Evolutionary conservation across 1,140 invertebrate species (phyloP), one percentile per base, ranked within the genome.

Genomic region (Danaus melanippus): DNA sequence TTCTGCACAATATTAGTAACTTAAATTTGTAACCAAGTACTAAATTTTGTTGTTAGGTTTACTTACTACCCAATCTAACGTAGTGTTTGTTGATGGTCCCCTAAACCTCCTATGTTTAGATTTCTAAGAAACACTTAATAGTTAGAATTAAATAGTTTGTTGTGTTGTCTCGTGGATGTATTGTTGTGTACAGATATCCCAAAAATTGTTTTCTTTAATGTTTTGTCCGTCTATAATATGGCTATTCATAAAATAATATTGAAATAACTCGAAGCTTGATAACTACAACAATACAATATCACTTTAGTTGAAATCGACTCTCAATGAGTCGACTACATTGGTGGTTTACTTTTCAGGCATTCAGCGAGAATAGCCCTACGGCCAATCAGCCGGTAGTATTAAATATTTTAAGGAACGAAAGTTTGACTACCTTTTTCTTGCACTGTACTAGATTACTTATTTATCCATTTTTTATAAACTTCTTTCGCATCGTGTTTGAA

Each of bases 321-420:
- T 53, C 59, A 54, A 76, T 61, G 80, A 82, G 81, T 84, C 83
- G 83, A 79, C 79, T 86, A 86, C 79, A 86, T 82, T 81, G 71
- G 79, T 86, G 81, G 79, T 86, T 86, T 86, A 86, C 84, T 86
- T 90, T 90, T 88, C 90, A 90, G 90, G 89, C 88, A 82, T 90
- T 87, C 86, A 88, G 84, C 89, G 88, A 89, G 87, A 90, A 90
- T 90, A 91, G 90, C 88, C 89, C 91, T 84, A 88, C 90, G 86
- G 88, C 89, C 84, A 89, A 88, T 88, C 88, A 90, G 89, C 89
- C 89, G 89, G 90, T 91, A 91, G 85, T 88, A 88, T 86, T 86
- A 74, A 76, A 79, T 80, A 80, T 77, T 83, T 81, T 84, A 86
- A 74, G 77, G 81, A 86, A 80, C 83, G 80, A 84, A 77, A 74